These are phyloP conservation scores for Sebastolobus altivelis DNA, from an alignment of 2,797 vertebrate species.

Conservation along the genomic window DNA sequence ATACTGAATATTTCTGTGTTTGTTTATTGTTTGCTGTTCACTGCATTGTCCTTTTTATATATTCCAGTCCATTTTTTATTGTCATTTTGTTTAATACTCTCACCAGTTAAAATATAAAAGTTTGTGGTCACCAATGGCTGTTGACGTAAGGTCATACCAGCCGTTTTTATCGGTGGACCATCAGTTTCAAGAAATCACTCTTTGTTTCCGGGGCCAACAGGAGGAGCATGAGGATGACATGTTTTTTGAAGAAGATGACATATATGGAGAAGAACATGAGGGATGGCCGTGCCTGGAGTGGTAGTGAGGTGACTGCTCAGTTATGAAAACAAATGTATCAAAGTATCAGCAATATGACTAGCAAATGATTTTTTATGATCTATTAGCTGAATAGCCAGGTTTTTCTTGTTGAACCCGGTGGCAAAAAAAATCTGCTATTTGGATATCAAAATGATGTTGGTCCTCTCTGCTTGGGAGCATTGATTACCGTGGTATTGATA, in stretches of 20 bases:
- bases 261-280: conserved; percentile 83
- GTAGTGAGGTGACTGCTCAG: conserved; percentile 83
- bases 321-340: conserved; percentile 49
- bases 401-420: conserved; percentile 15
- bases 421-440: not conserved
- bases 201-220: conserved; percentile 82
- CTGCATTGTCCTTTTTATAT: conserved; percentile 51
- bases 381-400: not conserved
- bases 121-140: conserved; percentile 26
- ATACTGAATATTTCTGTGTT: conserved; percentile 29
- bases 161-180: conserved; percentile 40
- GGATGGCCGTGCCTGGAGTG: conserved; percentile 84
- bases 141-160: conserved; percentile 46
- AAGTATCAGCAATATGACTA: conserved; percentile 32
- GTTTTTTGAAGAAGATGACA: conserved; percentile 85
- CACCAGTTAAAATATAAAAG: conserved; percentile 29
- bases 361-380: conserved; percentile 1
- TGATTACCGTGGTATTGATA: not conserved
- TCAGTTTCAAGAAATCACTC: conserved; percentile 70
- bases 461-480: not conserved
- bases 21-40: conserved; percentile 57
- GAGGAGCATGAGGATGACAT: conserved; percentile 81
- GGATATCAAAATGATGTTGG: not conserved
- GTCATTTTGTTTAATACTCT: conserved; percentile 42
- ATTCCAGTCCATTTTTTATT: conserved; percentile 48